Conservation (phyloP, 1,140 invertebrate species). For the Pseudomyrmex sp. region DNA sequence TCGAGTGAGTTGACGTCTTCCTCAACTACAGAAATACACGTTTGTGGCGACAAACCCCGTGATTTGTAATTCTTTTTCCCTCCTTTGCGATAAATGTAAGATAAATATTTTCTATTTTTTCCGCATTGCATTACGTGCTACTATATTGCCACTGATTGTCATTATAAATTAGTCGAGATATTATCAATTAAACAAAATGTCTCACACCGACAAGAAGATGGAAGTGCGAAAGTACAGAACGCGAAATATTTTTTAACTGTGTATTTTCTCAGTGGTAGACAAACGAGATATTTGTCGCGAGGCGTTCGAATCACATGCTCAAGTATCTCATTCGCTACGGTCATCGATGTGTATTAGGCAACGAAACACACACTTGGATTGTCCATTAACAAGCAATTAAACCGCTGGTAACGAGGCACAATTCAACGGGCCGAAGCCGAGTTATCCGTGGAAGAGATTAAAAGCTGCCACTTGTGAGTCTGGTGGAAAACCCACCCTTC, state of each 20-base stretch:
- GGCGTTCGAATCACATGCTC: not conserved
- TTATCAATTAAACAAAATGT: too few species aligned
- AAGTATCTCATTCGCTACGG: constrained; percentile 1
- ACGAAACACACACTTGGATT: constrained; percentile 67
- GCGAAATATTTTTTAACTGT: not conserved
- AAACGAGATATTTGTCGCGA: not conserved
- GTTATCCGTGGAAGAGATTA: constrained; percentile 75
- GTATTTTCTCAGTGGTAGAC: not conserved
- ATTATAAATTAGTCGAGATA: too few species aligned
- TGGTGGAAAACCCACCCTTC: constrained; percentile 67
- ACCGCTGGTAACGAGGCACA: constrained; percentile 68
- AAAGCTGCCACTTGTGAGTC: constrained; percentile 78
- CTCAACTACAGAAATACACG: not conserved
- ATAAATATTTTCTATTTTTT: too few species aligned
- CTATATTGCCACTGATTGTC: too few species aligned
- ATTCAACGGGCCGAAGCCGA: constrained; percentile 63
- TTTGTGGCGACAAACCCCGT: not conserved
- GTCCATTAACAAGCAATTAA: constrained; percentile 80
- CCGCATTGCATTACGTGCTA: too few species aligned
- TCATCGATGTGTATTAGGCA: constrained; percentile 19
- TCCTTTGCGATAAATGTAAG: too few species aligned
- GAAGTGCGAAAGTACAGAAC: too few species aligned
- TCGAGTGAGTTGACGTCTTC: not conserved
- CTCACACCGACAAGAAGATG: too few species aligned
- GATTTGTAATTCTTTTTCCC: too few species aligned